phyloP scores from a whole-genome alignment of 2,113 vertebrate species.

The Bujurquina vittata region DNA sequence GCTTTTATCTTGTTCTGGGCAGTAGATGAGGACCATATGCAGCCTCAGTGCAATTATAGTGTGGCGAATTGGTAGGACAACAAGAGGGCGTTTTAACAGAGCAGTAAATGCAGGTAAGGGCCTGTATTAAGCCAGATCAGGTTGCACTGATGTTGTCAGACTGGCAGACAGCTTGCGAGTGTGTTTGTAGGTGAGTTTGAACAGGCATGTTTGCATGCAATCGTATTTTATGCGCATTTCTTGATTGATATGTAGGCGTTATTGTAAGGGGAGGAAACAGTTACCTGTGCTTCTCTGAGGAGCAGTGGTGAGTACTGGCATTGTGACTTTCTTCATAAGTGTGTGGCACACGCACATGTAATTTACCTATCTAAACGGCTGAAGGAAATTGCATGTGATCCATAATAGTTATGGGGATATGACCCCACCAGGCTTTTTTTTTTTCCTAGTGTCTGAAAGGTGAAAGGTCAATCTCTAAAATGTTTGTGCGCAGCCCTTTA shows the following conservation, averaged over 20 bases:
- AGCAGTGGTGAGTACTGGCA: neutral
- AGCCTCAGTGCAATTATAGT: constrained; percentile 64
- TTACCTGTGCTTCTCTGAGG: constrained; percentile 16
- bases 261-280: neutral
- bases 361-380: constrained; percentile 49
- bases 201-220: constrained; percentile 8
- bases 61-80: constrained; percentile 75
- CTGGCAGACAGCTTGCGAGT: constrained; percentile 32
- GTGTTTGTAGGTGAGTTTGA: constrained; percentile 2
- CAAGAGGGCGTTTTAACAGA: constrained; percentile 72
- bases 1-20: constrained; percentile 68
- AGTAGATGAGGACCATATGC: constrained; percentile 78
- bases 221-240: constrained; percentile 3
- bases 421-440: constrained; percentile 46
- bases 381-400: constrained; percentile 40
- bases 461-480: constrained; percentile 77
- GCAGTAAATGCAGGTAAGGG: constrained; percentile 77
- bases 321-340: neutral
- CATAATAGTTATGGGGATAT: constrained; percentile 53
- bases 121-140: constrained; percentile 66
- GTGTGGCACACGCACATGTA: neutral
- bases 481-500: constrained; percentile 63
- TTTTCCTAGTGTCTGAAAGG: constrained; percentile 36
- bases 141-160: constrained; percentile 72
- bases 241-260: neutral